Conservation (phyloP, 2,797 vertebrate species). For the Periparus ater region DNA sequence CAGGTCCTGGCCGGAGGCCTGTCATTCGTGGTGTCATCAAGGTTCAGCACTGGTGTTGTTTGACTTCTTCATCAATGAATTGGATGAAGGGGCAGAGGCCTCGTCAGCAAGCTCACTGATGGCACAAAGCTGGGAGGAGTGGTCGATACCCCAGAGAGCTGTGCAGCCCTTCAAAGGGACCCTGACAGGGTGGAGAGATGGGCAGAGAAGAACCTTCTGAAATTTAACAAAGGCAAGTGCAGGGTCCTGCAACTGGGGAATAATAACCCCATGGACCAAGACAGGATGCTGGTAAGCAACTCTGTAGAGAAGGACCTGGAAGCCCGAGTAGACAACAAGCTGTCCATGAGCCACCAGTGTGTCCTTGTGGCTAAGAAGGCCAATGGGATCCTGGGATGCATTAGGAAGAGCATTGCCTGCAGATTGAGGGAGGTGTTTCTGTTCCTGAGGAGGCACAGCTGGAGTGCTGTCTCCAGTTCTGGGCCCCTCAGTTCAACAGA, state of each 20-base stretch:
- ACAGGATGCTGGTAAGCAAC: background rate
- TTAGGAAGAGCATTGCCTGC: background rate
- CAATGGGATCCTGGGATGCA: background rate
- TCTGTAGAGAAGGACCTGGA: background rate
- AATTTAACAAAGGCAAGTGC: background rate
- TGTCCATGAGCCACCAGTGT: background rate
- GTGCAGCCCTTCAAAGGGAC: background rate
- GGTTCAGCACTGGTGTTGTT: background rate
- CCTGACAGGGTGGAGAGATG: fast-evolving
- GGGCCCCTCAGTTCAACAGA: background rate
- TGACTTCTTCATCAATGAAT: background rate
- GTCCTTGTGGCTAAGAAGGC: background rate
- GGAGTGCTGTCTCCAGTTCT: background rate
- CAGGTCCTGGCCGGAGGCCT: background rate
- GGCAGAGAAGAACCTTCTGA: background rate
- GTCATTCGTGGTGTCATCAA: background rate
- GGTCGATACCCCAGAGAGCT: fast-evolving
- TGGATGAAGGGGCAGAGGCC: background rate
- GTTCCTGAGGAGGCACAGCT: background rate
- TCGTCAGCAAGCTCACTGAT: background rate
- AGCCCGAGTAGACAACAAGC: background rate
- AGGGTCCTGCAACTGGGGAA: background rate
- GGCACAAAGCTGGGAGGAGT: background rate
- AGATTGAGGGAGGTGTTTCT: background rate
- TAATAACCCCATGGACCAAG: background rate